phyloP scores from a whole-genome alignment of 1,140 invertebrate genomes.

The Aphidius gifuensis region DNA sequence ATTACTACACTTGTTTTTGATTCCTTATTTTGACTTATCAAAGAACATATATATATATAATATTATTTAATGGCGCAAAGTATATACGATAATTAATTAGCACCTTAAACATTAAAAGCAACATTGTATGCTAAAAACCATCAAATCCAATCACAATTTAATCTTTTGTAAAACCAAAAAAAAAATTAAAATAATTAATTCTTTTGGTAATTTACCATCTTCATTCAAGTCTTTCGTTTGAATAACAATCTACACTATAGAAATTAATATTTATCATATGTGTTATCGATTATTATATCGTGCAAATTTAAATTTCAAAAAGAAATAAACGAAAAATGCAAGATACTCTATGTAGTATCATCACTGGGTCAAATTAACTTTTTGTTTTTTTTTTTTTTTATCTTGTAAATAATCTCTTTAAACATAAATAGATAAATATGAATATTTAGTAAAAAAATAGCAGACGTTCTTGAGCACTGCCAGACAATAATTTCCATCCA shows the following conservation, averaged over 20 bases:
- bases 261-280: neutral
- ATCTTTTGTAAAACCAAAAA: neutral
- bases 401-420: conserved; percentile 7
- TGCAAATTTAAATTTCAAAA: conserved; percentile 17
- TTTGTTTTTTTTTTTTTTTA: conserved; percentile 6
- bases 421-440: too few species aligned
- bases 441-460: conserved; percentile 76
- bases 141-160: neutral
- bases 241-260: neutral
- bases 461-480: conserved; percentile 78
- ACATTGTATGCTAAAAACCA: neutral
- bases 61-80: too few species aligned
- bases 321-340: conserved; percentile 20
- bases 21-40: too few species aligned
- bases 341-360: conserved; percentile 21
- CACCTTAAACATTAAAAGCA: conserved; percentile 6
- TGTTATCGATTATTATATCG: conserved; percentile 23
- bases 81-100: neutral
- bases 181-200: neutral
- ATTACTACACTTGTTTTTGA: too few species aligned
- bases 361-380: conserved; percentile 32
- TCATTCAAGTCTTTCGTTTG: neutral
- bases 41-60: too few species aligned
- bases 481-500: conserved; percentile 81
- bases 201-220: neutral